phyloP scores from a whole-genome alignment of 1,140 invertebrate genomes.

The Himalopsyche phryganea region DNA sequence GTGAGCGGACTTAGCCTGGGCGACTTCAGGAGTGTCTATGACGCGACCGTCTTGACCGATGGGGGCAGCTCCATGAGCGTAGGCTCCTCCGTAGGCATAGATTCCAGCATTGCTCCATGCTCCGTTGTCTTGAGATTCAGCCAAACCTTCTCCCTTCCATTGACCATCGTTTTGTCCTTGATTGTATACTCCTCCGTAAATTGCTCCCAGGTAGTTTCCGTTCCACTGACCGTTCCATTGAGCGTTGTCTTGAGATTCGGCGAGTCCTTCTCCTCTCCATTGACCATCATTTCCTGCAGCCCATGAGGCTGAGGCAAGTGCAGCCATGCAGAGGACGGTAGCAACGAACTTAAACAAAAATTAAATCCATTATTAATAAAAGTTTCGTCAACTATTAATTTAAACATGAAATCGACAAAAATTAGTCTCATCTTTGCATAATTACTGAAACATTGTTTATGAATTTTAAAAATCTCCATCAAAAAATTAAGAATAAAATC shows the following conservation, averaged over 20 bases:
- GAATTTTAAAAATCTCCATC: too few relatives aligned
- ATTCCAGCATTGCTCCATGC: too few relatives aligned
- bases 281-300: slow-evolving; percentile 13
- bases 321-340: slow-evolving; percentile 6
- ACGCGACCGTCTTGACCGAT: slow-evolving; percentile 19
- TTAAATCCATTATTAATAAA: too few relatives aligned
- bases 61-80: slow-evolving; percentile 3
- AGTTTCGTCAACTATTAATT: too few relatives aligned
- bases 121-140: slow-evolving; percentile 6
- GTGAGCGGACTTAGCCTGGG: slow-evolving; percentile 1
- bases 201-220: slow-evolving; percentile 5
- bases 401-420: too few relatives aligned
- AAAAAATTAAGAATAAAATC: too few relatives aligned
- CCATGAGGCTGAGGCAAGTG: not conserved
- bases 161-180: not conserved
- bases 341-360: not conserved
- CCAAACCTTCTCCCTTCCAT: slow-evolving; percentile 9
- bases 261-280: slow-evolving; percentile 15
- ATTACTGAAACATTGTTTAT: too few relatives aligned
- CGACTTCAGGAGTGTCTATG: slow-evolving; percentile 4
- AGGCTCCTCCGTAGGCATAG: not conserved
- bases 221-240: slow-evolving; percentile 17
- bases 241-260: slow-evolving; percentile 19
- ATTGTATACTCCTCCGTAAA: slow-evolving; percentile 8
- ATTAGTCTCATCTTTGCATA: too few relatives aligned